A percentile compares a stretch with the other conserved stretches of the same genome.
These are phyloP conservation scores for Pristionchus arcanus DNA, from an alignment of 2,888 invertebrate species.

Conservation along the genomic window DNA sequence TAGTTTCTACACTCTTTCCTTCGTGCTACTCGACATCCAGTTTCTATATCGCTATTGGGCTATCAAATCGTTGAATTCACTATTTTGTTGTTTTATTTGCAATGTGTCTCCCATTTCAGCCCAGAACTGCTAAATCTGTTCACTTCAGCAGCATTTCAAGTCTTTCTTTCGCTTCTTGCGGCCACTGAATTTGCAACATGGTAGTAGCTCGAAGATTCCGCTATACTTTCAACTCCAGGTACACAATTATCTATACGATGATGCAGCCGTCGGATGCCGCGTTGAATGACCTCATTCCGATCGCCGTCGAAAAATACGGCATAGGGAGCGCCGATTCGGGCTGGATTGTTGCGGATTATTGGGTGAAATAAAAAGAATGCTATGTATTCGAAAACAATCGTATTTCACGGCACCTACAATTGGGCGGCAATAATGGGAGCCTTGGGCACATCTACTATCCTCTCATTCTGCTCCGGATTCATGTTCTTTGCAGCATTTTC, in stretches of 20 bases:
- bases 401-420: background rate
- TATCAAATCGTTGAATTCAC: background rate
- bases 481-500: background rate
- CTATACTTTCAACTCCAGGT: background rate
- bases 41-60: conserved; percentile 11
- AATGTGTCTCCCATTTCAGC: background rate
- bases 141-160: background rate
- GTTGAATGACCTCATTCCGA: background rate
- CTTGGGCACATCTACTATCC: background rate
- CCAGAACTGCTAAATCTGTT: background rate
- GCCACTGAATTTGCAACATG: background rate
- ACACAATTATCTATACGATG: background rate
- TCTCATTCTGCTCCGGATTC: background rate
- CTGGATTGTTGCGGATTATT: background rate
- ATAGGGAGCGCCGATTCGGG: background rate
- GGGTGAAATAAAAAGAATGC: background rate
- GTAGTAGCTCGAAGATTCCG: background rate
- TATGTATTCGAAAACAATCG: background rate
- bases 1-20: background rate
- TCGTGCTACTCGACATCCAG: background rate
- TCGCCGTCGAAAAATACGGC: background rate
- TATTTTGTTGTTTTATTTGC: background rate
- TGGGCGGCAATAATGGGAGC: background rate
- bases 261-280: background rate
- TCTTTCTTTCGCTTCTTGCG: background rate